A percentile compares a stretch with the other conserved stretches of the same genome.
Evolutionary conservation across 1,140 invertebrate species (phyloP).

Genomic region (Glossosoma conforme): DNA sequence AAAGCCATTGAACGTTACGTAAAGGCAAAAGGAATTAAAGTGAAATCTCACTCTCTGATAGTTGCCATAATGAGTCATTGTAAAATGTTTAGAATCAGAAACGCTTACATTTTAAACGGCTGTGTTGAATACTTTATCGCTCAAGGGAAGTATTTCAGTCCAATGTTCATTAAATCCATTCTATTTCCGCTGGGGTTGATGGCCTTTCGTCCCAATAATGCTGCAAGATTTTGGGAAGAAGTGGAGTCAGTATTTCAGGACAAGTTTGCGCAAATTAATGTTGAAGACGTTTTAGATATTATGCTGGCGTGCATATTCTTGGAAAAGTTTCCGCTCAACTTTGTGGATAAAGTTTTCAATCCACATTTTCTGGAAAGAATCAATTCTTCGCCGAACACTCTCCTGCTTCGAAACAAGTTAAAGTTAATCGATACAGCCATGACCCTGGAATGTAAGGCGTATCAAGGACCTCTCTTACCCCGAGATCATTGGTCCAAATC

Average conservation of each 20-base stretch:
- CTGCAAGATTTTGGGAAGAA: conserved; percentile 54
- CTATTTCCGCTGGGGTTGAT: conserved; percentile 60
- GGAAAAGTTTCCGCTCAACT: conserved; percentile 59
- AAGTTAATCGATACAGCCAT: conserved; percentile 61
- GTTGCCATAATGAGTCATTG: conserved; percentile 60
- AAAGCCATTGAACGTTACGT: conserved; percentile 59
- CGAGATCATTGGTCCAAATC: conserved; percentile 47
- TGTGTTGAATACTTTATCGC: conserved; percentile 55
- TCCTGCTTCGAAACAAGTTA: conserved; percentile 46
- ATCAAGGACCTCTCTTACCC: conserved; percentile 56
- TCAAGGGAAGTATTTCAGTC: conserved; percentile 47
- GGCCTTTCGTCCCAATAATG: conserved; percentile 53
- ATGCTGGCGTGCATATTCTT: conserved; percentile 63
- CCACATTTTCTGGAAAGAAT: conserved; percentile 59
- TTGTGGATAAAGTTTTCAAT: conserved; percentile 58
- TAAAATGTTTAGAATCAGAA: conserved; percentile 54
- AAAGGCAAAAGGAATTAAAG: conserved; percentile 48
- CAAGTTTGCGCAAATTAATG: conserved; percentile 56
- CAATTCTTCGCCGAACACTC: conserved; percentile 39
- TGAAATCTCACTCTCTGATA: conserved; percentile 54
- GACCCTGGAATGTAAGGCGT: conserved; percentile 57
- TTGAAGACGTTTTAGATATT: conserved; percentile 57
- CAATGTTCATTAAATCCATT: conserved; percentile 53
- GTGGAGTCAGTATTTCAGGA: conserved; percentile 54
- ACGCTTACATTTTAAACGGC: conserved; percentile 52